Conservation (phyloP, 2,888 invertebrate genomes). For the Mesochorus sp. region DNA sequence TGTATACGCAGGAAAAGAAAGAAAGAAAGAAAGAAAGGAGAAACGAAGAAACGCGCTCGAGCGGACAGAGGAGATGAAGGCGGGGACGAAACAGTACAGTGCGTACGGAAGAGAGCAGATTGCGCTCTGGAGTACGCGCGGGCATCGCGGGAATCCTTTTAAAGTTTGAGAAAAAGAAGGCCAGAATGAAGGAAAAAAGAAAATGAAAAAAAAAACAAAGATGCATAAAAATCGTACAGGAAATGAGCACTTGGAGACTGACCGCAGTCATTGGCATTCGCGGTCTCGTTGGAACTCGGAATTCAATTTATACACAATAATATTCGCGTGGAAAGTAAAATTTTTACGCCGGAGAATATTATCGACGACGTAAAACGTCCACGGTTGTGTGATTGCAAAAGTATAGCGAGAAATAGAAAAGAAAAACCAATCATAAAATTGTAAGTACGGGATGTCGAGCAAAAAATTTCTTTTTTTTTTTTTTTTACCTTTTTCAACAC, state of each 20-base stretch:
- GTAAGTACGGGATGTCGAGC: no score
- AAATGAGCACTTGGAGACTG: slow-evolving; percentile 12
- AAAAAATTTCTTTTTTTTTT: no score
- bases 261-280: slow-evolving; percentile 2
- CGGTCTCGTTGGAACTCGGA: not conserved
- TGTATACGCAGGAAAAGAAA: not conserved
- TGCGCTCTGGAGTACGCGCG: not conserved
- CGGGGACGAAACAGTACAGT: slow-evolving; percentile 36
- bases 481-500: no score
- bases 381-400: no score
- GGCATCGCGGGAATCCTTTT: slow-evolving; percentile 15
- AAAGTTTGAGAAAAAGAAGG: slow-evolving; percentile 4
- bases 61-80: not conserved
- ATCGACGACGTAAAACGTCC: no score
- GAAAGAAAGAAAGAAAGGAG: slow-evolving; percentile 19
- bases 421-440: no score
- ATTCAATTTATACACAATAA: no score
- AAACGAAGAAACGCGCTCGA: slow-evolving; percentile 11
- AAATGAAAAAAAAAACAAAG: not conserved
- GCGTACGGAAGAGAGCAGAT: slow-evolving; percentile 1
- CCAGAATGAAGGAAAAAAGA: not conserved
- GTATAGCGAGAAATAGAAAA: no score
- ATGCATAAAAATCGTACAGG: slow-evolving; percentile 28
- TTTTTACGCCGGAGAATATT: no score
- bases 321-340: no score